Percentiles rank a stretch among this genome's conserved stretches.
Evolutionary conservation across 1,140 invertebrate genomes (phyloP).

Genomic region (Atta colombica): DNA sequence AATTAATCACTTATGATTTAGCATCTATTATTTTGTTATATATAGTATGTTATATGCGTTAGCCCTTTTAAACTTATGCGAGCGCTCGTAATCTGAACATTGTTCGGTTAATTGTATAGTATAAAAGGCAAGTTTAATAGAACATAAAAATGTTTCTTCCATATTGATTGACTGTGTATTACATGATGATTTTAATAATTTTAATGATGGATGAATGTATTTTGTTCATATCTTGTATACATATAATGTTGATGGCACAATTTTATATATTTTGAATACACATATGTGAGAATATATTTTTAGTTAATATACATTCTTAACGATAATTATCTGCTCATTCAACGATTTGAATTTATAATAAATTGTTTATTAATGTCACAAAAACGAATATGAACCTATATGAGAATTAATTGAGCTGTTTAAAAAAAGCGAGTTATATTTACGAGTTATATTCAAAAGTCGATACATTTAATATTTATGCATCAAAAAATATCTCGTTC

Average conservation of each 20-base stretch:
- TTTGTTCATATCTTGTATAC: not conserved
- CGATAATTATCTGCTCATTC: not conserved
- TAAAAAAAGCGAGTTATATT: conserved; percentile 11
- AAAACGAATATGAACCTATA: not conserved
- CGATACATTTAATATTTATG: conserved; percentile 18
- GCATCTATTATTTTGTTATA: conserved; percentile 35
- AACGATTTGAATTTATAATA: conserved; percentile 29
- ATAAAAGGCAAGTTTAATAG: conserved; percentile 52
- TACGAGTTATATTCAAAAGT: not conserved
- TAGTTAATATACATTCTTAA: conserved; percentile 14
- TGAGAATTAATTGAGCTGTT: not conserved
- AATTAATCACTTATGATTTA: conserved; percentile 32
- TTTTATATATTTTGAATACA: not conserved
- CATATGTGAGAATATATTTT: not conserved
- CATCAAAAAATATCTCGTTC: conserved; percentile 12
- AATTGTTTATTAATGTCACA: not conserved
- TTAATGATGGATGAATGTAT: not conserved
- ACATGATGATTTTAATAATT: not conserved
- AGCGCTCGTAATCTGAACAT: not conserved
- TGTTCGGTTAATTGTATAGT: conserved; percentile 48
- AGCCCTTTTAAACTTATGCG: not conserved
- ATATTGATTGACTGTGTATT: not conserved
- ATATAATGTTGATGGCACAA: not conserved
- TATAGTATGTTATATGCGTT: conserved; percentile 19
- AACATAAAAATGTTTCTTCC: conserved; percentile 3